These are phyloP conservation scores for Taxidea taxus DNA, from an alignment of 2,113 vertebrate genomes.

Conservation along the genomic window DNA sequence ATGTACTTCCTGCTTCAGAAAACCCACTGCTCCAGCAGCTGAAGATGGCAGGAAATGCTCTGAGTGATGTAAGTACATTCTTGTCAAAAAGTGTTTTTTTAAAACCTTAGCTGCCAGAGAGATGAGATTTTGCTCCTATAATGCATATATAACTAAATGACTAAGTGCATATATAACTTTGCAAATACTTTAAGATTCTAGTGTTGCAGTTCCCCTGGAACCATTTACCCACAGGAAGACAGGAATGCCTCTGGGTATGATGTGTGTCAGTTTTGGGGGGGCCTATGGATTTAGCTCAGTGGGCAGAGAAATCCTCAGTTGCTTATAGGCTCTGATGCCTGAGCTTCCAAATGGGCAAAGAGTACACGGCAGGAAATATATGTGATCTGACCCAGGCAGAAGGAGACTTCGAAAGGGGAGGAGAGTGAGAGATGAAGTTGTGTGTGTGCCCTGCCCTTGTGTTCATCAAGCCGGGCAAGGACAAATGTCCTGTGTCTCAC, in stretches of 20 bases:
- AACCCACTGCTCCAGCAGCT: conserved; percentile 94
- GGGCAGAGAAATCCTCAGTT: neutral
- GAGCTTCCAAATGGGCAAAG: neutral
- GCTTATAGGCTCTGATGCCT: neutral
- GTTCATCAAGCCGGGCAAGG: neutral
- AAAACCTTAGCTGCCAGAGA: neutral
- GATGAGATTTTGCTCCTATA: neutral
- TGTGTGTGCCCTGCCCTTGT: neutral
- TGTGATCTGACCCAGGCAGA: neutral
- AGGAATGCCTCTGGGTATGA: neutral
- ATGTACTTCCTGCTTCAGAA: conserved; percentile 95
- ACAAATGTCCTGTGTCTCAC: neutral
- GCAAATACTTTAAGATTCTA: neutral
- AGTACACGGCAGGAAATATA: neutral
- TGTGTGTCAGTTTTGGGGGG: neutral
- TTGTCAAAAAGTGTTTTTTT: neutral
- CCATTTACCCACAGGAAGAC: neutral
- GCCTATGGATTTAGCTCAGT: neutral
- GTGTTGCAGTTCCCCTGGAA: neutral
- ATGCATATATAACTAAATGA: neutral
- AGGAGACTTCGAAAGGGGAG: neutral
- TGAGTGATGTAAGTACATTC: conserved; percentile 92
- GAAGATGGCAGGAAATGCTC: conserved; percentile 88
- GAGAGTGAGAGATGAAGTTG: neutral
- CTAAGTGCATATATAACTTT: neutral